phyloP scores from a whole-genome alignment of 2,113 vertebrate species.

The Ictalurus punctatus region DNA sequence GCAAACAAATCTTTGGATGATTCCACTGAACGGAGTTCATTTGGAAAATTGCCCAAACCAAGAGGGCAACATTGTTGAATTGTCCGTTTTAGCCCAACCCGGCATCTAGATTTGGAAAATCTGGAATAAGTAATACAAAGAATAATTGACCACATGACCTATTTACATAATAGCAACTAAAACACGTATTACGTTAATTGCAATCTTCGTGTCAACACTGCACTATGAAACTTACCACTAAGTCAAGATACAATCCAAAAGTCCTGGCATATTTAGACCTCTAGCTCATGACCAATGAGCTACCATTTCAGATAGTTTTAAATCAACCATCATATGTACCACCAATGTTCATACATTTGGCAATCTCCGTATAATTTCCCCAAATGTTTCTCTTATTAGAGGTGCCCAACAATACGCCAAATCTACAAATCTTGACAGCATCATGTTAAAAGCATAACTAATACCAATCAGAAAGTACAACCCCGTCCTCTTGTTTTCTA shows the following conservation, averaged over 20 bases:
- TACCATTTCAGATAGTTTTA: background rate
- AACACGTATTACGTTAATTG: background rate
- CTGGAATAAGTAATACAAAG: background rate
- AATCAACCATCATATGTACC: background rate
- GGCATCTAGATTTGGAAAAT: background rate
- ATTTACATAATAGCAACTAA: background rate
- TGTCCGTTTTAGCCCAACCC: background rate
- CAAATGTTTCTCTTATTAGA: background rate
- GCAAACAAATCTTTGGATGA: background rate
- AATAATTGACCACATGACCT: background rate
- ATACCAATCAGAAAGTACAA: background rate
- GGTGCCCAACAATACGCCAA: background rate
- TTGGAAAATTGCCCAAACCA: background rate
- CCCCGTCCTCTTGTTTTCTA: background rate
- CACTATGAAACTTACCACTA: background rate
- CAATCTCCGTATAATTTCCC: background rate
- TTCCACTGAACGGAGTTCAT: background rate
- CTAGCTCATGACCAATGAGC: background rate
- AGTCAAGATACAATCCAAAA: background rate
- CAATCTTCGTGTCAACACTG: background rate
- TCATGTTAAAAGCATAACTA: background rate
- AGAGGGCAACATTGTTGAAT: background rate
- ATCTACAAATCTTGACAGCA: background rate
- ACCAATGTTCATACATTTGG: background rate
- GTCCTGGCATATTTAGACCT: background rate